Base-by-base conservation (phyloP, 2,797 vertebrate genomes). In the Hybognathus amarus region DNA sequence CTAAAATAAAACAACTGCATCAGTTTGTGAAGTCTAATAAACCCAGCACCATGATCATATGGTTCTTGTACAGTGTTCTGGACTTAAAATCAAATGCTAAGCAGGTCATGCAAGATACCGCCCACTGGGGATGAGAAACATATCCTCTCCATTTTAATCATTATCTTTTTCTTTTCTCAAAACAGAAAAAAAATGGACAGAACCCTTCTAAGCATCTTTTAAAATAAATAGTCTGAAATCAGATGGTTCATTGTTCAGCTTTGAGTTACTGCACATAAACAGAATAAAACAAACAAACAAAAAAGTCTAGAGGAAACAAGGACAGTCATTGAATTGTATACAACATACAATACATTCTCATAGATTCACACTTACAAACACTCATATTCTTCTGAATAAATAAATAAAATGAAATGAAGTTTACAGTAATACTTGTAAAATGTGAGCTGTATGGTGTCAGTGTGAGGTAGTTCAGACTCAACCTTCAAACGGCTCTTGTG, bases 391-490 rank as follows among this genome's bases (percentile, higher is more conserved):
- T 63, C 42, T n/a, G 64, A 77, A 77, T 12, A 79, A 85, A 83
- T 76, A 77, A 86, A 86, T 79, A 52, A 84, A 79, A 73, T 20
- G 0, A 81, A 79, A 80, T 27, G 13, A 73, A 69, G 7, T 61
- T 77, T 77, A 82, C 54, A 84, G 30, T 82, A 71, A 56, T 71
- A 47, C 68, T 84, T 36, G 50, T 61, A 66, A 82, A 85, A 27
- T 30, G 54, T 79, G 78, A 83, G 71, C 73, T 82, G 59, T 75
- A 70, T 78, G 59, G 64, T 80, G 27, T 70, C 81, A 85, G 61
- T 50, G 13, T 80, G 87, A 88, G 87, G 87, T 88, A 88, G 87
- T 84, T 87, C 80, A 81, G 70, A 84, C 82, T 84, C 67, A 79
- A 87, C 68, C 75, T 68, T 86, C 66, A 87, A 84, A 79, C 84